These are phyloP conservation scores for Blastobasis adustella DNA, from an alignment of 2,888 invertebrate genomes.

Conservation along the genomic window DNA sequence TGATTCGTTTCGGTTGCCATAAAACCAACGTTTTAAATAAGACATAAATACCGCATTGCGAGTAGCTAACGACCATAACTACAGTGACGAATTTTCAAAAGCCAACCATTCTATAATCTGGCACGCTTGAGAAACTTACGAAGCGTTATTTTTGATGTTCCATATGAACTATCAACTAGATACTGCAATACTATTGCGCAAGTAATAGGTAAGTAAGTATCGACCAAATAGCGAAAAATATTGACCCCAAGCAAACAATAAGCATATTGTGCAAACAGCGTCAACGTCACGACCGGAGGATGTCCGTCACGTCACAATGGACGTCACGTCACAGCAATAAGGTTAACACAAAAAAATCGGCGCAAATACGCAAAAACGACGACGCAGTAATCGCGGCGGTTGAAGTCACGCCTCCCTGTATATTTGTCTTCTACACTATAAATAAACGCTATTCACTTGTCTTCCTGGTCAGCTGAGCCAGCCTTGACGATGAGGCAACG, in stretches of 20 bases:
- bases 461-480: slow-evolving; percentile 46
- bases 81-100: slow-evolving; percentile 7
- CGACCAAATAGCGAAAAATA: no score
- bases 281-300: no score
- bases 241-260: no score
- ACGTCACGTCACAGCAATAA: no score
- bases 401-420: slow-evolving; percentile 30
- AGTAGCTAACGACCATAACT: slow-evolving; percentile 1
- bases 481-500: slow-evolving; percentile 31
- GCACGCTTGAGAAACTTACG: no score
- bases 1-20: slow-evolving; percentile 26
- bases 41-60: slow-evolving; percentile 17
- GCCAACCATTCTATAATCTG: no score
- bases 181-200: no score
- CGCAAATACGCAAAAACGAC: slow-evolving; percentile 29
- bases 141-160: no score
- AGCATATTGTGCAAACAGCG: no score
- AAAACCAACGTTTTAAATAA: slow-evolving; percentile 24
- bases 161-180: no score
- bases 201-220: no score
- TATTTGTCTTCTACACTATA: slow-evolving; percentile 21
- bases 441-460: slow-evolving; percentile 37
- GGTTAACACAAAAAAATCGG: neutral
- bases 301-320: no score
- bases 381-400: slow-evolving; percentile 17